Evolutionary conservation across 2,113 vertebrate species (phyloP).

Genomic region (Protobothrops mucrosquamatus): DNA sequence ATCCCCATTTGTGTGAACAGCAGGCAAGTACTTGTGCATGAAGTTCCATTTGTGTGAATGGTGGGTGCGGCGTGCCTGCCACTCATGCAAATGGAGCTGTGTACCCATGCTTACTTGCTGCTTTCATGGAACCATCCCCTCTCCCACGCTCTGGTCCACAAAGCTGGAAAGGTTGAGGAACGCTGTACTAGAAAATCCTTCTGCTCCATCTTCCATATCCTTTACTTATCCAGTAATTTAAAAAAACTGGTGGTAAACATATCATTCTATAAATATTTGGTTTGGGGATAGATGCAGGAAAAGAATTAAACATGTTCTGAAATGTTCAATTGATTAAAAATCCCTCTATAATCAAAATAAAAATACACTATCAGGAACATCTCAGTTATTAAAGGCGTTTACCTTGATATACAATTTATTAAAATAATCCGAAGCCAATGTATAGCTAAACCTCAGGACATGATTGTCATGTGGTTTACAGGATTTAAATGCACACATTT

Average conservation of each 20-base stretch:
- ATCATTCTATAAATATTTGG: neutral
- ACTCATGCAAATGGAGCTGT: neutral
- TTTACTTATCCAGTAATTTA: neutral
- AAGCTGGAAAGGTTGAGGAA: neutral
- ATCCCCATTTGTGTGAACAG: neutral
- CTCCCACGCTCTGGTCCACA: neutral
- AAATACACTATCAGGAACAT: neutral
- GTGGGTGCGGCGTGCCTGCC: accelerated
- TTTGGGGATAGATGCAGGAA: neutral
- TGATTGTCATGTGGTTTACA: neutral
- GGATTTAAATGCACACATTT: neutral
- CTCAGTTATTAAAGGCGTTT: neutral
- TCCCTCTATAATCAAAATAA: neutral
- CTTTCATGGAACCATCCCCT: neutral
- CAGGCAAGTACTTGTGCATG: neutral
- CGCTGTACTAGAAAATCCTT: neutral
- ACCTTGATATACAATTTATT: neutral
- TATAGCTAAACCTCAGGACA: neutral
- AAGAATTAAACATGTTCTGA: neutral
- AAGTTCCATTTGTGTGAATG: neutral
- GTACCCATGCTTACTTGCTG: accelerated
- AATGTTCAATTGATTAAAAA: neutral
- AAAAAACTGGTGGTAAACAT: neutral
- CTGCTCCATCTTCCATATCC: neutral
- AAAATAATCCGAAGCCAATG: neutral